A percentile compares a stretch with the other conserved stretches of the same genome.
Conservation (phyloP, 2,113 vertebrate genomes). For the Melanostigma gelatinosum region DNA sequence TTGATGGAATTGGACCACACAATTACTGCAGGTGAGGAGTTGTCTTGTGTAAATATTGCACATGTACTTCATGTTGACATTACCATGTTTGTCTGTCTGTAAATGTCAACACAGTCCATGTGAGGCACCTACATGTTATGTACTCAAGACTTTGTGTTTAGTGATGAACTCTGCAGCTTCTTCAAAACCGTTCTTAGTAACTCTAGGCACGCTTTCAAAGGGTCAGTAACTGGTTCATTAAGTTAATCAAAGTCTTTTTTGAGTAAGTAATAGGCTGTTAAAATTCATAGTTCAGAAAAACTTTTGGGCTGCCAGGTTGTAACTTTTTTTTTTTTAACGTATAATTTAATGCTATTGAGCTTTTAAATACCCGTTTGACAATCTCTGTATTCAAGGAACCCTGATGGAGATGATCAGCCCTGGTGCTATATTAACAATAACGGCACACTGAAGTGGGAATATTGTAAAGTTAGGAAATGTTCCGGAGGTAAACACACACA, state of each 20-base stretch:
- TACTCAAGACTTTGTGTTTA: background rate
- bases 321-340: background rate
- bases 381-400: constrained; percentile 41
- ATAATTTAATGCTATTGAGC: background rate
- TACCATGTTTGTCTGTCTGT: background rate
- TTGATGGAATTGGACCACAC: constrained; percentile 66
- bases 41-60: constrained; percentile 1
- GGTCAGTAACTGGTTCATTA: background rate
- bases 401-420: constrained; percentile 52
- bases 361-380: background rate
- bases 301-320: background rate
- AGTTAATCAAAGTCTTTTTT: background rate
- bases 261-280: background rate
- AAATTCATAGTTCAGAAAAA: background rate
- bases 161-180: too few species aligned
- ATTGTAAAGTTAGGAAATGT: constrained; percentile 43
- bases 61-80: background rate
- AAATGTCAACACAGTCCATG: background rate
- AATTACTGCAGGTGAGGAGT: constrained; percentile 74
- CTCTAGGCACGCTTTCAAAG: background rate
- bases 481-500: constrained; percentile 20
- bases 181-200: too few species aligned
- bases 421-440: constrained; percentile 53
- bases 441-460: constrained; percentile 30
- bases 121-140: background rate